A percentile compares a stretch with the other conserved stretches of the same genome.
Evolutionary conservation across 2,797 vertebrate species (phyloP).

Genomic region (Florisuga fusca): DNA sequence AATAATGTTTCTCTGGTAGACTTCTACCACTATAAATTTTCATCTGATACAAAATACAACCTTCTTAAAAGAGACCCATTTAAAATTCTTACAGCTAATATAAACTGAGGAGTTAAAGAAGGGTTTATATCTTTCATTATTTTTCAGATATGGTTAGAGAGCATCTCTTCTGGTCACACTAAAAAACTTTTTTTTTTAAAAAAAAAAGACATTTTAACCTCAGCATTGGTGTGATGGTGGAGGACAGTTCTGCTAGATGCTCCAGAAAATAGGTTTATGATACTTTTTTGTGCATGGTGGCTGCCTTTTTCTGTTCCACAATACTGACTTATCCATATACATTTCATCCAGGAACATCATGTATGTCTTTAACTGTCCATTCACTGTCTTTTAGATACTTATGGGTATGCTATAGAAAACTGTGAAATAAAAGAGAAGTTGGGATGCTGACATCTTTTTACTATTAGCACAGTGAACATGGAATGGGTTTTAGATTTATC

Average conservation of each 20-base stretch:
- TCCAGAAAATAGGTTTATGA: background rate
- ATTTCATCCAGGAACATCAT: background rate
- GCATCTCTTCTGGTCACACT: background rate
- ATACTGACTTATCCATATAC: accelerated
- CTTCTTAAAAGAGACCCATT: background rate
- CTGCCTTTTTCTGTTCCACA: background rate
- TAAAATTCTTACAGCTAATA: background rate
- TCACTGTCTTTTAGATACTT: background rate
- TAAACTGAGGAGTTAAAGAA: background rate
- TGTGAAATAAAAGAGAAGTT: background rate
- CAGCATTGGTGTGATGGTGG: background rate
- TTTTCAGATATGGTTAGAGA: background rate
- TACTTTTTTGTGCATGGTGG: background rate
- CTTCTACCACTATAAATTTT: background rate
- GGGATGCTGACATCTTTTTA: background rate
- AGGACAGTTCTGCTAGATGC: background rate
- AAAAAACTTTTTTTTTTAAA: background rate
- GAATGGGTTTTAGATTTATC: background rate
- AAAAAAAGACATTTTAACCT: background rate
- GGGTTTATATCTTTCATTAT: background rate
- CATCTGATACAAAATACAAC: background rate
- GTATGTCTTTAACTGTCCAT: background rate
- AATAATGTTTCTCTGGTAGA: background rate
- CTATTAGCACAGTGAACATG: background rate
- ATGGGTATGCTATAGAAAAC: background rate